These are phyloP conservation scores for Ormyrus labotus DNA, from an alignment of 2,888 invertebrate species.

Conservation along the genomic window DNA sequence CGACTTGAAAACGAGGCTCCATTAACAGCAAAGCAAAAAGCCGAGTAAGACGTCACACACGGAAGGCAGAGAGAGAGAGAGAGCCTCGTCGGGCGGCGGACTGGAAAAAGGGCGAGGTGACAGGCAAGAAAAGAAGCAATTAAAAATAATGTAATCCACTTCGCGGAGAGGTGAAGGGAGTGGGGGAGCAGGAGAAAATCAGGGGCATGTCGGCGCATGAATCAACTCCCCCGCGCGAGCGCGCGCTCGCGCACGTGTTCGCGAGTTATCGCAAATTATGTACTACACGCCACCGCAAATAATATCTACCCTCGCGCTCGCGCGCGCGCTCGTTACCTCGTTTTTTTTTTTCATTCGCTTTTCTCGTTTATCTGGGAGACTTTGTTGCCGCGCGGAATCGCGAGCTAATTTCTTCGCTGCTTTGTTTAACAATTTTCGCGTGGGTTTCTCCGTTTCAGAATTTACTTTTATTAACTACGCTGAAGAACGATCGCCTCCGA, in stretches of 20 bases:
- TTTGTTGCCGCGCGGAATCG: no score
- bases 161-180: constrained; percentile 4
- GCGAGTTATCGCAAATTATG: constrained; percentile 57
- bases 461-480: no score
- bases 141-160: constrained; percentile 56
- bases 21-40: no score
- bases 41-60: no score
- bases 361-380: no score
- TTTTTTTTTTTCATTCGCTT: neutral
- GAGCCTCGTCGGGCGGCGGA: neutral
- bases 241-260: constrained; percentile 34
- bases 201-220: constrained; percentile 54
- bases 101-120: constrained; percentile 26
- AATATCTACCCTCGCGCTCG: constrained; percentile 16
- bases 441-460: no score
- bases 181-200: constrained; percentile 40
- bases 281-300: constrained; percentile 52
- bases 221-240: constrained; percentile 21
- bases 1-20: no score
- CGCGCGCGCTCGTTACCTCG: neutral
- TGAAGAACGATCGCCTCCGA: no score
- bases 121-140: constrained; percentile 55
- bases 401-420: no score
- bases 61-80: neutral
- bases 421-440: no score